Evolutionary conservation across 2,797 vertebrate species (phyloP).

Genomic region (Chanos chanos): DNA sequence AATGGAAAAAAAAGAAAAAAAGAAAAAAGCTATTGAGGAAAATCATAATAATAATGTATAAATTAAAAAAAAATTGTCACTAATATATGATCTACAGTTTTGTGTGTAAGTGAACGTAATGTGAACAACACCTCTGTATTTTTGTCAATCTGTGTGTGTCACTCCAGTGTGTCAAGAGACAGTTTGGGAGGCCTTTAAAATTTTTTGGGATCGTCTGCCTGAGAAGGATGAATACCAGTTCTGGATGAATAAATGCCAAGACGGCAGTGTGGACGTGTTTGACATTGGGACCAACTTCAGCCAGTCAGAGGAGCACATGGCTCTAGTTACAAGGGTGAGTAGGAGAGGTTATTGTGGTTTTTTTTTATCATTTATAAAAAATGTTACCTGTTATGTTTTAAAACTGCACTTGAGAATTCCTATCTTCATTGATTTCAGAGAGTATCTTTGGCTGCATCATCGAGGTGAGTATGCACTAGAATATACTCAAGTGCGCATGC

Average conservation of each 20-base stretch:
- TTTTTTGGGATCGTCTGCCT: constrained; percentile 91
- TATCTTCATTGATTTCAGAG: constrained; percentile 56
- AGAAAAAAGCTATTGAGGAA: not conserved
- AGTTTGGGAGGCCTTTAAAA: constrained; percentile 93
- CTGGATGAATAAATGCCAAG: constrained; percentile 83
- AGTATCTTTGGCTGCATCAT: constrained; percentile 34
- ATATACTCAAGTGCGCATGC: too few species aligned
- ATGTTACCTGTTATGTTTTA: not conserved
- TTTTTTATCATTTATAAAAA: not conserved
- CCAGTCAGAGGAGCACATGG: constrained; percentile 81
- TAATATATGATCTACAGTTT: too few species aligned
- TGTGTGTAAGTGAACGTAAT: too few species aligned
- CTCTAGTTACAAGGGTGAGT: constrained; percentile 78
- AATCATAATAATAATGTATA: not conserved
- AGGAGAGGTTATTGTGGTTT: not conserved
- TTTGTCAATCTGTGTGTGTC: constrained; percentile 1
- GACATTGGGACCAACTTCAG: constrained; percentile 89
- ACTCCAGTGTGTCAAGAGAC: constrained; percentile 92
- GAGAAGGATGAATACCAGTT: constrained; percentile 78
- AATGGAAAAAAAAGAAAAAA: too few species aligned
- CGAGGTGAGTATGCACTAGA: constrained; percentile 58
- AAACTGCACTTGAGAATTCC: not conserved
- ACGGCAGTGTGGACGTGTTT: constrained; percentile 68
- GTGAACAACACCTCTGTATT: too few species aligned
- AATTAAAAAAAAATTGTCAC: too few species aligned